A percentile compares a stretch with the other conserved stretches of the same genome.
Conservation (phyloP, 2,888 invertebrate species). For the Spilarctia lutea region DNA sequence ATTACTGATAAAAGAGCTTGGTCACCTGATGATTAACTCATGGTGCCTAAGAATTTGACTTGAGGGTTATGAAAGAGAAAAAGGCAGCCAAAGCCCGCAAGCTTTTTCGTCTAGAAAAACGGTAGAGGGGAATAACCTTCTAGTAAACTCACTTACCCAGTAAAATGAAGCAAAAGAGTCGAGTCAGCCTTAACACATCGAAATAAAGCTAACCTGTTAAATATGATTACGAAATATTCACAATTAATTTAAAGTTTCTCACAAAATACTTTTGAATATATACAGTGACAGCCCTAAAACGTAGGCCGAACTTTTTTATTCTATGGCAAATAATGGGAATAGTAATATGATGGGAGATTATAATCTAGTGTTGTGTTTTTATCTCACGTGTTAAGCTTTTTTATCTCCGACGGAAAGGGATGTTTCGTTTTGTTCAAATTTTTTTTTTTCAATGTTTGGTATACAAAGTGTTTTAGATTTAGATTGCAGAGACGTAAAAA, state of each 20-base stretch:
- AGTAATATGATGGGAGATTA: constrained; percentile 34
- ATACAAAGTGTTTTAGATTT: not conserved
- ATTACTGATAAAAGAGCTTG: too few relatives aligned
- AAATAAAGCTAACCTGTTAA: not conserved
- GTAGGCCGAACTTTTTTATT: constrained; percentile 32
- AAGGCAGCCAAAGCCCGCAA: too few relatives aligned
- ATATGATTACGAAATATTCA: not conserved
- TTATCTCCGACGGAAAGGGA: constrained; percentile 16
- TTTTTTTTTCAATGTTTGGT: not conserved
- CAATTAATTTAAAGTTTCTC: not conserved
- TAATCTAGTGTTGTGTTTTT: constrained; percentile 32
- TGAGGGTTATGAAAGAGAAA: not conserved
- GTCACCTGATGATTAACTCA: not conserved
- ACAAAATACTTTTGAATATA: not conserved
- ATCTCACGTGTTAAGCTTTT: constrained; percentile 32
- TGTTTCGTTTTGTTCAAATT: constrained; percentile 9
- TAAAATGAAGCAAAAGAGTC: not conserved
- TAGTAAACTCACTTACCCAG: not conserved
- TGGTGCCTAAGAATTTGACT: not conserved
- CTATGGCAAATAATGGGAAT: constrained; percentile 37
- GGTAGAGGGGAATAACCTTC: not conserved
- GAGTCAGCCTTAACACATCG: not conserved
- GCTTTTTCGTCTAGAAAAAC: not conserved
- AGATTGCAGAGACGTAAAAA: not conserved
- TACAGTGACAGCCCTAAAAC: constrained; percentile 26